Conservation (phyloP, 2,888 invertebrate genomes). For the Standfussiana lucernea region DNA sequence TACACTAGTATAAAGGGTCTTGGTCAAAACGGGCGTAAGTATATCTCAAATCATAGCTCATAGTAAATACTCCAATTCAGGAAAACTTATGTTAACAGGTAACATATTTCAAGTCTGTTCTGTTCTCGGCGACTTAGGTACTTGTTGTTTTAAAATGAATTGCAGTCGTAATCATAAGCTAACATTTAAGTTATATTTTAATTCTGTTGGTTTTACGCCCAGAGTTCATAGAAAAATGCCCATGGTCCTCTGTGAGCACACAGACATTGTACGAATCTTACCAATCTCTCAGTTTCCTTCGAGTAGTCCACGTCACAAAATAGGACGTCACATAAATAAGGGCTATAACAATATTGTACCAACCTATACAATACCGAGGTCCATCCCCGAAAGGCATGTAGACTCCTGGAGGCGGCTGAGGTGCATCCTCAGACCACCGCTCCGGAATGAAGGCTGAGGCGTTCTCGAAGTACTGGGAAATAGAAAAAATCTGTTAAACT, state of each 20-base stretch:
- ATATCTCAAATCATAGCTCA: neutral
- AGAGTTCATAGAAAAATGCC: neutral
- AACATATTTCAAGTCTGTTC: neutral
- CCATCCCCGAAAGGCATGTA: conserved; percentile 89
- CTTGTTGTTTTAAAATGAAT: neutral
- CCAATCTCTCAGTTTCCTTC: neutral
- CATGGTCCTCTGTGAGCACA: neutral
- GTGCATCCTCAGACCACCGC: conserved; percentile 79
- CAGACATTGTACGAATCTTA: neutral
- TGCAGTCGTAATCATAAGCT: neutral
- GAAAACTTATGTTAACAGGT: neutral
- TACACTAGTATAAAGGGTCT: too few species aligned
- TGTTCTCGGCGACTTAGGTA: neutral
- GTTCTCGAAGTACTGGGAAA: conserved; percentile 82
- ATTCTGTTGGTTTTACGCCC: neutral
- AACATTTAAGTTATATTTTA: neutral
- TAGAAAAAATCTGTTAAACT: too few species aligned
- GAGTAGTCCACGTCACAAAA: neutral
- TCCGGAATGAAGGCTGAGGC: conserved; percentile 82
- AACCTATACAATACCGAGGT: conserved; percentile 87
- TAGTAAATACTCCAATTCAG: neutral
- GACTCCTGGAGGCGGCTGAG: conserved; percentile 83
- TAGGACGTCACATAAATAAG: neutral
- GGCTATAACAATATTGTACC: conserved; percentile 14
- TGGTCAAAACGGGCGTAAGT: too few species aligned